Evolutionary conservation across 1,140 invertebrate species (phyloP).

Genomic region (Papilio xuthus): DNA sequence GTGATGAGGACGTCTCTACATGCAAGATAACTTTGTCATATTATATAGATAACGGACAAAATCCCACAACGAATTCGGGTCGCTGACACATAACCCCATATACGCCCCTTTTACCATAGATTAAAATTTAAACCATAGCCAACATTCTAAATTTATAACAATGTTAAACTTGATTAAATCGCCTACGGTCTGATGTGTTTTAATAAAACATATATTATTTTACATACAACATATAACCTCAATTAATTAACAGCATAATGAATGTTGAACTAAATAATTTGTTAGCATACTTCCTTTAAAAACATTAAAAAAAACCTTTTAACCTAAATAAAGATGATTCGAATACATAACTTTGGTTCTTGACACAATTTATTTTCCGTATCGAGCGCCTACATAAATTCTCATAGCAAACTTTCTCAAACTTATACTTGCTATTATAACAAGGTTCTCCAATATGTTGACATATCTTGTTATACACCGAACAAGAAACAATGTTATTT

Average conservation of each 20-base stretch:
- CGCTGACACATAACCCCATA: not conserved
- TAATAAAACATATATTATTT: not conserved
- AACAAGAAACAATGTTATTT: not conserved
- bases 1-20: not conserved
- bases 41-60: not conserved
- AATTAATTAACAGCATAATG: no score
- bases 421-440: conserved; percentile 3
- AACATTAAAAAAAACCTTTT: not conserved
- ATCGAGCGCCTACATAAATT: conserved; percentile 5
- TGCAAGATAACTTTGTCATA: no score
- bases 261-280: no score
- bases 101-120: conserved; percentile 24
- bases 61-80: not conserved
- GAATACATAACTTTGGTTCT: not conserved
- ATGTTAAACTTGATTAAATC: not conserved
- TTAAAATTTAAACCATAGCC: conserved; percentile 9
- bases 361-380: not conserved
- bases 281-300: no score
- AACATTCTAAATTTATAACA: not conserved
- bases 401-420: not conserved
- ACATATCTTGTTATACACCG: not conserved
- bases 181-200: not conserved
- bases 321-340: not conserved
- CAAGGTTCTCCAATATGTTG: not conserved
- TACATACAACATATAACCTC: not conserved